phyloP scores from a whole-genome alignment of 2,797 vertebrate species.

The Hirundo rustica region DNA sequence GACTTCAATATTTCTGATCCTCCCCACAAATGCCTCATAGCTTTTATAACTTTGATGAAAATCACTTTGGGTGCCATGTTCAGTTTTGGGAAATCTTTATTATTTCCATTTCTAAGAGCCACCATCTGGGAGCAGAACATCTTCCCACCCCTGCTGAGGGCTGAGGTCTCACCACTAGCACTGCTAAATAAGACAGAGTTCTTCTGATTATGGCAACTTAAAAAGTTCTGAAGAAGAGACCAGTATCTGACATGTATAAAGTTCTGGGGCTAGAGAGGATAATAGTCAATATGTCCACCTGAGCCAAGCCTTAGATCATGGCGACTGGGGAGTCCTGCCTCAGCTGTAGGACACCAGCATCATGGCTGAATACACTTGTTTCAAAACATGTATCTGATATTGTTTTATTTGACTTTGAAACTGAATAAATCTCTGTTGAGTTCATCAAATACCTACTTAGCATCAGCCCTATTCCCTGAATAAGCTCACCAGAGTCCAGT shows the following conservation, averaged over 20 bases:
- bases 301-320: background rate
- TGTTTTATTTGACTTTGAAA: background rate
- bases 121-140: background rate
- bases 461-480: background rate
- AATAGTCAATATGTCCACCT: background rate
- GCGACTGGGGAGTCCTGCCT: background rate
- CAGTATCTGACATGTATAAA: background rate
- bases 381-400: background rate
- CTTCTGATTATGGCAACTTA: background rate
- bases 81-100: background rate
- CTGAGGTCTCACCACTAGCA: background rate
- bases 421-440: background rate
- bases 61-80: background rate
- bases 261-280: background rate
- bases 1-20: background rate
- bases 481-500: background rate
- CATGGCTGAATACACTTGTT: background rate
- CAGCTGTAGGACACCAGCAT: background rate
- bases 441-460: background rate
- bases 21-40: background rate
- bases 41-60: background rate
- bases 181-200: background rate
- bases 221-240: background rate
- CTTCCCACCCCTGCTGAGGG: background rate
- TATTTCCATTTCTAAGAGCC: background rate